Evolutionary conservation across 2,113 vertebrate genomes (phyloP).

Genomic region (Mugil cephalus): DNA sequence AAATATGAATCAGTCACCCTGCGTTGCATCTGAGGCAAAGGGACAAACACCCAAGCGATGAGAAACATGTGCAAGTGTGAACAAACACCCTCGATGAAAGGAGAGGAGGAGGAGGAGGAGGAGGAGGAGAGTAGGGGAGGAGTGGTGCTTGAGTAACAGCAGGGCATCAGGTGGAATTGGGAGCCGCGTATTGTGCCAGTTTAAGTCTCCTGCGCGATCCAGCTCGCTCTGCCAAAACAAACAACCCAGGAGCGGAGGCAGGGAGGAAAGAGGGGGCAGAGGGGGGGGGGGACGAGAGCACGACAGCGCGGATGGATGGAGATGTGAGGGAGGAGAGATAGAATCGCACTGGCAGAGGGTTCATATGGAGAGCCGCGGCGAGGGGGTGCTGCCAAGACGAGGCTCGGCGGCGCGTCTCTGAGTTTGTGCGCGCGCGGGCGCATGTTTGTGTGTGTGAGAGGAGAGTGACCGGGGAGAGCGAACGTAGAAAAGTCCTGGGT

Average conservation of each 20-base stretch:
- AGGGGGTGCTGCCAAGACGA: constrained; percentile 51
- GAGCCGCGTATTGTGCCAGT: constrained; percentile 51
- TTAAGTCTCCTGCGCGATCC: constrained; percentile 56
- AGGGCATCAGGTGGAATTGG: constrained; percentile 57
- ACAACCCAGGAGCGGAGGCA: constrained; percentile 48
- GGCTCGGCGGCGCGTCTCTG: constrained; percentile 14
- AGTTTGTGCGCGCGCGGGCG: constrained; percentile 9
- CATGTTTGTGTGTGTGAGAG: constrained; percentile 5
- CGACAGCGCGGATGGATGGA: constrained; percentile 60
- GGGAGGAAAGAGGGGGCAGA: constrained; percentile 15
- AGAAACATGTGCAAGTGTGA: constrained; percentile 4
- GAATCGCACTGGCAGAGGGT: constrained; percentile 61
- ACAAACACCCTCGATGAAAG: neutral
- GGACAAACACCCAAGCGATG: neutral
- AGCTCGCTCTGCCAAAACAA: constrained; percentile 70
- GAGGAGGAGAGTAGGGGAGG: constrained; percentile 19
- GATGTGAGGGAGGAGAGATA: constrained; percentile 57
- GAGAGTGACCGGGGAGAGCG: neutral
- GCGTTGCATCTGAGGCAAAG: neutral
- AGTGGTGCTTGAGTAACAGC: constrained; percentile 33
- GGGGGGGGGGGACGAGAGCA: constrained; percentile 48
- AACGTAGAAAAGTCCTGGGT: neutral
- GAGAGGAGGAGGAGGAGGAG: constrained; percentile 11
- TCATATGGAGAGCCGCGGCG: constrained; percentile 43
- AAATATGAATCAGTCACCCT: neutral